Evolutionary conservation across 2,113 vertebrate genomes (phyloP).

Genomic region (Hyaena hyaena): DNA sequence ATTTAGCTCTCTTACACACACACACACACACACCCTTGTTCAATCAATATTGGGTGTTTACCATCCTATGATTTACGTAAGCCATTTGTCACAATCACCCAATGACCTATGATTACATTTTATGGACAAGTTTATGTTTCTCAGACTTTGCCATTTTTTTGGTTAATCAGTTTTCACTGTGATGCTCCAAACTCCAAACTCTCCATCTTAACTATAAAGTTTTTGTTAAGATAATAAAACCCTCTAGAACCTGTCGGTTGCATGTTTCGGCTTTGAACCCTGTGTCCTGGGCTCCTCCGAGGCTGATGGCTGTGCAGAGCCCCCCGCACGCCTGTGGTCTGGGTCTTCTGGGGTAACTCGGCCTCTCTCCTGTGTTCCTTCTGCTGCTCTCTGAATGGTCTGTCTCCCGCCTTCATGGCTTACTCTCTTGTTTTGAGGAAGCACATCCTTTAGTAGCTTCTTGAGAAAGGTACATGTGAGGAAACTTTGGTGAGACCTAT

Average conservation of each 20-base stretch:
- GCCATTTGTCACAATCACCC: not conserved
- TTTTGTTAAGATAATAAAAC: not conserved
- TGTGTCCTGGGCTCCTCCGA: fast-evolving
- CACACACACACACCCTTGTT: not conserved
- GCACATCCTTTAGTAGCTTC: not conserved
- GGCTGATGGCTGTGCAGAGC: not conserved
- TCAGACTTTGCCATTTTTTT: not conserved
- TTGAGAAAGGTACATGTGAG: not conserved
- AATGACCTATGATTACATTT: not conserved
- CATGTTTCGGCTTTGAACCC: not conserved
- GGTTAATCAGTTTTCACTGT: not conserved
- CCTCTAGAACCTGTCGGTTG: not conserved
- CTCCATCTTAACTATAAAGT: not conserved
- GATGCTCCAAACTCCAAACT: not conserved
- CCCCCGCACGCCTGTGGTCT: fast-evolving
- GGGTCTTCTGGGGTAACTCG: not conserved
- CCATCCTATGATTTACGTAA: not conserved
- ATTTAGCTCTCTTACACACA: not conserved
- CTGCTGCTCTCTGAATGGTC: not conserved
- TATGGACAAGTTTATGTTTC: not conserved
- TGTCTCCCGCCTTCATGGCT: not conserved
- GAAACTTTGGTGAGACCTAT: not conserved
- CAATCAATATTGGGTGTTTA: not conserved
- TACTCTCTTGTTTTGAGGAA: not conserved
- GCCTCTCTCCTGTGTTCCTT: no score